These are phyloP conservation scores for Eumaeus atala DNA, from an alignment of 1,140 invertebrate species.

Conservation along the genomic window DNA sequence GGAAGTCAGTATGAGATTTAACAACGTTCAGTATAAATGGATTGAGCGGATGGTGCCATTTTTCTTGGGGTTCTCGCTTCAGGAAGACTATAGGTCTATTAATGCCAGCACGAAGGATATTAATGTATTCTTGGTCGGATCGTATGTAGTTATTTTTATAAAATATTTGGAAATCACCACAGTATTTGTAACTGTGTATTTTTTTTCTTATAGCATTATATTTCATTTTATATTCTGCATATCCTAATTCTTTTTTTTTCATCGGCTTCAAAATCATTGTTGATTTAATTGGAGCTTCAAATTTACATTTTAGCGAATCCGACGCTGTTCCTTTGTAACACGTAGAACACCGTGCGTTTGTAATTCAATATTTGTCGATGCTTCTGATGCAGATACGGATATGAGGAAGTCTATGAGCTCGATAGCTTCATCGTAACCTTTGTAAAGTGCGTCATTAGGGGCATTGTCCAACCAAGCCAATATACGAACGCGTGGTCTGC, in stretches of 20 bases:
- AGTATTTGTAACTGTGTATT: slow-evolving; percentile 23
- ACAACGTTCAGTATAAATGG: slow-evolving; percentile 23
- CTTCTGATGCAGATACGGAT: slow-evolving; percentile 26
- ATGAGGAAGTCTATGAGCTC: slow-evolving; percentile 24
- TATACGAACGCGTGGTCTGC: slow-evolving; percentile 33
- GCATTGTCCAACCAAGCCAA: slow-evolving; percentile 26
- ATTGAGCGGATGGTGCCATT: slow-evolving; percentile 30
- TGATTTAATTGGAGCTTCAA: slow-evolving; percentile 24
- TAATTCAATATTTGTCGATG: slow-evolving; percentile 25
- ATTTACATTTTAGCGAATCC: slow-evolving; percentile 23
- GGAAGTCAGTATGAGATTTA: slow-evolving; percentile 50
- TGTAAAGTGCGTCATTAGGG: slow-evolving; percentile 17
- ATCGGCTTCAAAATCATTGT: slow-evolving; percentile 25
- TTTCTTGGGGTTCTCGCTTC: slow-evolving; percentile 25
- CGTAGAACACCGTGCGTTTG: slow-evolving; percentile 23
- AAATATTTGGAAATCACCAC: slow-evolving; percentile 22
- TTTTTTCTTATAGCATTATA: slow-evolving; percentile 18
- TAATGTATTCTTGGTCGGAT: slow-evolving; percentile 28
- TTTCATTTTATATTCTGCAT: slow-evolving; percentile 16
- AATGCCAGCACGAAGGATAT: slow-evolving; percentile 28
- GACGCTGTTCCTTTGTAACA: slow-evolving; percentile 19
- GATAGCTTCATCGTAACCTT: slow-evolving; percentile 17
- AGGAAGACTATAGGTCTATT: slow-evolving; percentile 25
- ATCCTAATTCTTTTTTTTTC: slow-evolving; percentile 13
- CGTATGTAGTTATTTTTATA: slow-evolving; percentile 24